These are phyloP conservation scores for Acromyrmex echinatior DNA, from an alignment of 1,140 invertebrate species.

Conservation along the genomic window DNA sequence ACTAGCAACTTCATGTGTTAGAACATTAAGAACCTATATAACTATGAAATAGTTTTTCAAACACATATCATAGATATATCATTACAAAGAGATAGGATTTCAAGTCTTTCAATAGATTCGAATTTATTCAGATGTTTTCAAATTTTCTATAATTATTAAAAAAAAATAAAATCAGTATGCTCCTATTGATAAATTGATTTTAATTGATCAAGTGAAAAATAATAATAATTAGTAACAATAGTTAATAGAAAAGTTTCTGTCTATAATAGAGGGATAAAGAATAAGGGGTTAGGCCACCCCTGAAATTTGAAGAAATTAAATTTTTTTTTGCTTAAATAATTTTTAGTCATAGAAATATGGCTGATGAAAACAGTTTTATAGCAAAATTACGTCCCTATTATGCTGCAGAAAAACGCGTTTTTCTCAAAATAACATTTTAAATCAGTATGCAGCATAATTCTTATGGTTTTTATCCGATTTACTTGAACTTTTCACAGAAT, in stretches of 20 bases:
- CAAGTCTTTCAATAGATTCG: background rate
- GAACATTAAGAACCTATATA: background rate
- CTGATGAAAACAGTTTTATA: too few relatives aligned
- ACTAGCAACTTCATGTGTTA: conserved; percentile 21
- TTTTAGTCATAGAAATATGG: too few relatives aligned
- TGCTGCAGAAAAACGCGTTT: too few relatives aligned
- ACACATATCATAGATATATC: background rate
- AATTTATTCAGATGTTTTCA: background rate
- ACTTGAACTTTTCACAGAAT: too few relatives aligned
- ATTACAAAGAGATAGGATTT: background rate
- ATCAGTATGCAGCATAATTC: too few relatives aligned
- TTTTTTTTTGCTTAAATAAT: too few relatives aligned
- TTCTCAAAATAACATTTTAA: too few relatives aligned
- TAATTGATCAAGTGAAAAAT: background rate
- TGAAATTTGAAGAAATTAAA: too few relatives aligned
- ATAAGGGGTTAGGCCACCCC: background rate
- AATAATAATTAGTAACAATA: background rate
- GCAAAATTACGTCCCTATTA: too few relatives aligned
- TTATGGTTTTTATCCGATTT: too few relatives aligned
- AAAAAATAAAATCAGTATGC: background rate
- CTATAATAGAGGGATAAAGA: background rate
- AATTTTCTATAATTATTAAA: background rate
- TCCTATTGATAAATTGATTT: background rate
- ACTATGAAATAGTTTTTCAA: background rate
- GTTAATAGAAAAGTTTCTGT: background rate